Evolutionary conservation across 2,113 vertebrate species (phyloP).

Genomic region (Apteryx mantelli): DNA sequence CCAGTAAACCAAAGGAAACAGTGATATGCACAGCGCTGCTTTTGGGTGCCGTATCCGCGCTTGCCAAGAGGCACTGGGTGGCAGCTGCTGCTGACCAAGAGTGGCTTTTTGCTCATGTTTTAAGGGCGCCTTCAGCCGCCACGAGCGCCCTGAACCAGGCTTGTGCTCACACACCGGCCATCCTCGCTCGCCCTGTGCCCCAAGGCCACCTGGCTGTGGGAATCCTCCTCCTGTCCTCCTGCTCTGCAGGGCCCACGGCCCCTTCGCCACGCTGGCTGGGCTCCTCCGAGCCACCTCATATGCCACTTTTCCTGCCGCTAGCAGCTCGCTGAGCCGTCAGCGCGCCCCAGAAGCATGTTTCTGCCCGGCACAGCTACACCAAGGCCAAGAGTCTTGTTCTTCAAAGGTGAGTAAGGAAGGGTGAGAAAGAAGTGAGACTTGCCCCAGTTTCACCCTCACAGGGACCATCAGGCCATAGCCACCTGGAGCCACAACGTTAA

Average conservation of each 20-base stretch:
- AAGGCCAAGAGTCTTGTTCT: background rate
- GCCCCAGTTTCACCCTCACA: background rate
- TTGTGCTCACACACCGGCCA: background rate
- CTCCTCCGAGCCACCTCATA: background rate
- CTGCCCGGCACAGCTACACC: no score
- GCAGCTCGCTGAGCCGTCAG: background rate
- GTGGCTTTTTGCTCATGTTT: background rate
- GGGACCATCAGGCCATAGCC: background rate
- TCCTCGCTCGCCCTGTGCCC: background rate
- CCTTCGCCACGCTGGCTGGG: no score
- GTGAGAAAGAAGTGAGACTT: background rate
- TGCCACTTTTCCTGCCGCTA: no score
- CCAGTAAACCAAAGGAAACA: background rate
- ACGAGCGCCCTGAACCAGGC: background rate
- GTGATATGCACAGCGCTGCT: background rate
- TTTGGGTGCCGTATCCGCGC: background rate
- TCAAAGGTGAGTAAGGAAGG: background rate
- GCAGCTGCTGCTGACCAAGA: background rate
- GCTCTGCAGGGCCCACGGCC: background rate
- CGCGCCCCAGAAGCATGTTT: background rate
- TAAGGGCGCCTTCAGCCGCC: no score
- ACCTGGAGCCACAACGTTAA: background rate
- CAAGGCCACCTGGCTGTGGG: background rate
- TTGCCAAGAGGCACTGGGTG: background rate
- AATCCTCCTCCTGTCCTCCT: background rate